A percentile compares a stretch with the other conserved stretches of the same genome.
phyloP scores from a whole-genome alignment of 1,140 invertebrate genomes.

The Musca vetustissima region DNA sequence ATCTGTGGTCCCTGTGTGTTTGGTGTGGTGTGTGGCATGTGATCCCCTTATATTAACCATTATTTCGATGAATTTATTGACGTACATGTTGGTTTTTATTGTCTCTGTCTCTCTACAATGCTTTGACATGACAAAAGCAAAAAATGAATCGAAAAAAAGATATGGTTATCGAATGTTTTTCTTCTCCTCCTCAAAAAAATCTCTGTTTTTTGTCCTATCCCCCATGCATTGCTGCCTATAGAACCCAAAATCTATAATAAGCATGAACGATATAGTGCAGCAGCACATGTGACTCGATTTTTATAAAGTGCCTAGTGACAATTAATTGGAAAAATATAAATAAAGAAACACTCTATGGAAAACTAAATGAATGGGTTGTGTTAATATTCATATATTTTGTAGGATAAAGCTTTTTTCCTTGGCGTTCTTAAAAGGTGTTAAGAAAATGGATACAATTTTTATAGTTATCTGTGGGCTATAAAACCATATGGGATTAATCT shows the following conservation, averaged over 20 bases:
- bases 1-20: neutral
- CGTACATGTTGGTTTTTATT: slow-evolving; percentile 16
- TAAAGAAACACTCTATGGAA: too few relatives aligned
- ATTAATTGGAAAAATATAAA: too few relatives aligned
- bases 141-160: neutral
- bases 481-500: too few relatives aligned
- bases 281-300: slow-evolving; percentile 10
- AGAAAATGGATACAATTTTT: too few relatives aligned
- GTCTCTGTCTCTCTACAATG: neutral
- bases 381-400: too few relatives aligned
- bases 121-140: neutral
- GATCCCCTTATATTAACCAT: slow-evolving; percentile 18
- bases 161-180: neutral
- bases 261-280: neutral
- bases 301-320: neutral
- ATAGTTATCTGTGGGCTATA: too few relatives aligned
- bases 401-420: too few relatives aligned
- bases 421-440: too few relatives aligned
- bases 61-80: slow-evolving; percentile 19
- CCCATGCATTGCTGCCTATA: too few relatives aligned
- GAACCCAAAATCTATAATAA: neutral
- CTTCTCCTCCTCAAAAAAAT: too few relatives aligned
- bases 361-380: too few relatives aligned
- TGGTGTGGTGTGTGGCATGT: slow-evolving; percentile 6
- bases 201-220: neutral